phyloP scores from a whole-genome alignment of 1,140 invertebrate genomes.

The Sminthurinus signatus region DNA sequence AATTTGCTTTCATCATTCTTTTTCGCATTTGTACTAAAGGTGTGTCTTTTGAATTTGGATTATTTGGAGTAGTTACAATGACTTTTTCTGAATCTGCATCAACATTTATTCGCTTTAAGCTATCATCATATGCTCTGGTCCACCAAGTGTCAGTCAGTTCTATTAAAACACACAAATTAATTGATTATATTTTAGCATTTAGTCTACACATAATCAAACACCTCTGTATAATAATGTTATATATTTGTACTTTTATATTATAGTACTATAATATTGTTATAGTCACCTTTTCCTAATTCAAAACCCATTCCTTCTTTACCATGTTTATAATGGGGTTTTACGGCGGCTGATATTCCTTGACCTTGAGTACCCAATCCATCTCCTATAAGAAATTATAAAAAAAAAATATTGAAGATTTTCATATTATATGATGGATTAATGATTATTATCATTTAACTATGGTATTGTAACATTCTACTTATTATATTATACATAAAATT shows the following conservation, averaged over 20 bases:
- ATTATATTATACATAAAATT: slow-evolving; percentile 1
- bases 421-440: neutral
- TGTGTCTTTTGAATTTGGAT: neutral
- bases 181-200: too few relatives aligned
- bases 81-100: neutral
- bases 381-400: slow-evolving; percentile 15
- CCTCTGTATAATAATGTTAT: too few relatives aligned
- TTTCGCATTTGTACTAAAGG: slow-evolving; percentile 29
- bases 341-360: slow-evolving; percentile 28
- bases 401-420: neutral
- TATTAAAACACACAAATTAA: neutral
- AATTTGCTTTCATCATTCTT: slow-evolving; percentile 34
- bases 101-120: slow-evolving; percentile 29
- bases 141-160: slow-evolving; percentile 40
- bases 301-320: slow-evolving; percentile 40
- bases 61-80: neutral
- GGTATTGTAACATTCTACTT: too few relatives aligned
- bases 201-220: too few relatives aligned
- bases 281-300: slow-evolving; percentile 31
- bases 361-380: slow-evolving; percentile 33
- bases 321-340: slow-evolving; percentile 35
- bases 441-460: too few relatives aligned
- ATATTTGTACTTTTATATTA: too few relatives aligned
- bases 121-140: slow-evolving; percentile 31
- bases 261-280: too few relatives aligned